These are phyloP conservation scores for Petroica traversi DNA, from an alignment of 2,113 vertebrate genomes.

Conservation along the genomic window DNA sequence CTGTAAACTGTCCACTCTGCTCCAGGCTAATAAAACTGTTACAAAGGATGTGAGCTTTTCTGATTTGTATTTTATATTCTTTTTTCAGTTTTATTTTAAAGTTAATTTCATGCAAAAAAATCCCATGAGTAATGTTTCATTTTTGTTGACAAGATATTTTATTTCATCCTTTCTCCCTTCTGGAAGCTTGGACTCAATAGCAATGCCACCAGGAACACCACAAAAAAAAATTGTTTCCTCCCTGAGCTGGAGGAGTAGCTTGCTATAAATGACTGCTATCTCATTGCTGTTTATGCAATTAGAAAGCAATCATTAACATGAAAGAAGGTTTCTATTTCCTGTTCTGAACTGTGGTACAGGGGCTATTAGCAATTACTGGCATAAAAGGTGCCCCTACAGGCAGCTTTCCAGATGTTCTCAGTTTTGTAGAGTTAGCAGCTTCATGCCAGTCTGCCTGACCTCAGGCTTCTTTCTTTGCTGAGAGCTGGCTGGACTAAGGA, in stretches of 20 bases:
- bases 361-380: constrained; percentile 37
- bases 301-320: constrained; percentile 16
- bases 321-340: constrained; percentile 51
- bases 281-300: background rate
- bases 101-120: background rate
- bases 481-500: constrained; percentile 11
- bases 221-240: background rate
- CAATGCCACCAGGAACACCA: background rate
- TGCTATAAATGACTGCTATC: background rate
- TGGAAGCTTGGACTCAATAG: background rate
- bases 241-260: background rate
- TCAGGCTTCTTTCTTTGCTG: background rate
- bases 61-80: background rate
- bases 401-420: constrained; percentile 5
- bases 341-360: background rate
- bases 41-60: background rate
- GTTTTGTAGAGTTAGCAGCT: background rate
- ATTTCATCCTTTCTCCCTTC: background rate
- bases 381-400: constrained; percentile 8
- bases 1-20: background rate
- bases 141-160: background rate
- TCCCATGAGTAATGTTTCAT: background rate
- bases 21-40: background rate
- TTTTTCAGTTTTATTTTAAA: background rate
- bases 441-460: background rate